Base-by-base conservation (phyloP, 2,797 vertebrate genomes). In the Melanotaenia parkinsoni region DNA sequence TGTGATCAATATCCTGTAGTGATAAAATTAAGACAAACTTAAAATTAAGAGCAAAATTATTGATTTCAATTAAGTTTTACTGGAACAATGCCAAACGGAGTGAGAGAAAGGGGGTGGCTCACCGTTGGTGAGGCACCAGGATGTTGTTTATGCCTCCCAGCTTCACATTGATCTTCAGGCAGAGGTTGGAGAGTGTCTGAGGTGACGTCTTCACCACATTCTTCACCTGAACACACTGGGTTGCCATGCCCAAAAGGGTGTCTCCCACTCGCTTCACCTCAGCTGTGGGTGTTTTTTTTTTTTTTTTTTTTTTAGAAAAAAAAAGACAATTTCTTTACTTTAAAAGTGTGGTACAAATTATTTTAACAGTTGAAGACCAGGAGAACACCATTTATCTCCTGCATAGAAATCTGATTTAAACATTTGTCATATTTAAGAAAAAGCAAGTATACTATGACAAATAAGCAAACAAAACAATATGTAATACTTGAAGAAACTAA, bases 91-190 rank as follows among this genome's bases (percentile, higher is more conserved):
- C 9, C 9, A 2, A 35, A 50, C n/a, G 16, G 12, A 6, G 32
- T 13, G 5, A 53, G 3, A 30, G 2, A 11, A 4, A 38, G 40
- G 22, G 5, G 1, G 0, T 2, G 8, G 30, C 77, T 69, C 20
- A 92, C 92, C 92, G 72, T 72, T 99, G 98, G 86, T 99, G 98
- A 87, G 98, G 98, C 56, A 99, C 98, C 81, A 99, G 94, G 93
- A 99, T 98, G 93, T 99, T 99, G 96, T 99, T 99, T 95, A 99
- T 99, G 91, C 98, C 98, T 57, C 98, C 98, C 80, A 99, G 95
- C 88, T 99, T 99, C 92, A 98, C 98, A 56, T 99, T 99, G 94
- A 99, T 99, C 93, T 99, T 99, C 93, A 99, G 97, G 93, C 98
- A 99, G 93, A 99, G 97, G 94, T 99, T 99, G 88, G 97, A 99